These are phyloP conservation scores for Hypocryptadius cinnamomeus DNA, from an alignment of 2,113 vertebrate species.

Conservation along the genomic window DNA sequence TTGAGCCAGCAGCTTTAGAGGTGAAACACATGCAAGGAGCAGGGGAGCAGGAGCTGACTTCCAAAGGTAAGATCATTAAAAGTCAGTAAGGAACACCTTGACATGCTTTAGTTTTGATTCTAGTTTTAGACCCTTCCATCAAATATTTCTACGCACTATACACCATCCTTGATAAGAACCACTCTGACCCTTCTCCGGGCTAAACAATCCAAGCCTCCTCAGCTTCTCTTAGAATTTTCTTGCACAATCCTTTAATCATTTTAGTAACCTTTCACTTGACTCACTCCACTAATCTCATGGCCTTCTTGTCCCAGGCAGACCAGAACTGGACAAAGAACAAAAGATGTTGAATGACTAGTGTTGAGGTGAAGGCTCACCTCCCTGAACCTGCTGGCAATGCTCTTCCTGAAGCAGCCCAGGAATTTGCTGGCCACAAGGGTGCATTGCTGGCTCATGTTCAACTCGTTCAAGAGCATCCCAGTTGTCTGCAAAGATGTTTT, in stretches of 20 bases:
- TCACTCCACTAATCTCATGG: not conserved
- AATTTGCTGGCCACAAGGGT: not conserved
- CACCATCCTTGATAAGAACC: not conserved
- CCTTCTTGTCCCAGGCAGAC: not conserved
- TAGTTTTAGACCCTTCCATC: not conserved
- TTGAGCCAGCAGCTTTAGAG: not conserved
- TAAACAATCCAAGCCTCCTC: not conserved
- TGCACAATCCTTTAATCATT: not conserved
- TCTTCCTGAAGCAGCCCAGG: not conserved
- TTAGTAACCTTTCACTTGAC: not conserved
- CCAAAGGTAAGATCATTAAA: not conserved
- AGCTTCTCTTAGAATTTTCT: not conserved
- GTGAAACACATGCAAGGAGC: not conserved
- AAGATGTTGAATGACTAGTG: not conserved
- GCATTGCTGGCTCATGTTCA: slow-evolving; percentile 3
- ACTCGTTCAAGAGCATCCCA: not conserved
- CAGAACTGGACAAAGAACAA: not conserved
- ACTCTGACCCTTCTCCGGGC: not conserved
- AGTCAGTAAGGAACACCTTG: not conserved
- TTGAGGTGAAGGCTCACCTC: not conserved
- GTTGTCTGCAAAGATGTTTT: not conserved
- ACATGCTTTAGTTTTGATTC: not conserved
- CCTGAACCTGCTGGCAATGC: not conserved
- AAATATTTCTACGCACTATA: not conserved
- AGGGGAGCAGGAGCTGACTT: not conserved